These are phyloP conservation scores for Heliconius melpomene DNA, from an alignment of 1,140 invertebrate genomes.

Conservation along the genomic window DNA sequence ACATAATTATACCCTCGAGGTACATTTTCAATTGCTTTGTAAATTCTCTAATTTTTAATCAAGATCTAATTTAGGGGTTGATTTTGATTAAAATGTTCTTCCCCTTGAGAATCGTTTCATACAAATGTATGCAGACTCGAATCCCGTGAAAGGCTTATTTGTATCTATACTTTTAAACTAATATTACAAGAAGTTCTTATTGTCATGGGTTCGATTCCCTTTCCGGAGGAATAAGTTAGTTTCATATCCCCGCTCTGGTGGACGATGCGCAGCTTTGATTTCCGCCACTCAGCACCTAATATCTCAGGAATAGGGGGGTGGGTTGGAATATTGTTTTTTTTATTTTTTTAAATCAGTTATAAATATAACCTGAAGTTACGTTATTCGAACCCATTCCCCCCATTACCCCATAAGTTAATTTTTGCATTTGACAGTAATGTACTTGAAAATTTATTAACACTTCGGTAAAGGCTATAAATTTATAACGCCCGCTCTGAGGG, in stretches of 20 bases:
- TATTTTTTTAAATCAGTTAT: not conserved
- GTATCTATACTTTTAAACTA: too few relatives aligned
- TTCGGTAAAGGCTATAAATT: not conserved
- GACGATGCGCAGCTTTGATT: too few relatives aligned
- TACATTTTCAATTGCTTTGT: constrained; percentile 13
- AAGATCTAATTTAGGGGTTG: constrained; percentile 14
- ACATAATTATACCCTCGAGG: not conserved
- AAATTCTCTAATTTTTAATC: constrained; percentile 21
- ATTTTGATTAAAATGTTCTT: constrained; percentile 1
- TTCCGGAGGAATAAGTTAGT: too few relatives aligned
- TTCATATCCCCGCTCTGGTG: too few relatives aligned
- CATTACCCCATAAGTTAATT: not conserved
- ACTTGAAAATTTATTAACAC: constrained; percentile 4
- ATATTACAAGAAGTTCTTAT: too few relatives aligned
- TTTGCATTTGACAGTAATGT: constrained; percentile 6
- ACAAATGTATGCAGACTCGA: not conserved
- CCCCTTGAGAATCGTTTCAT: not conserved
- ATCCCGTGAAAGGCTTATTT: too few relatives aligned
- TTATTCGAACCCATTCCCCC: not conserved
- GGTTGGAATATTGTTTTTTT: too few relatives aligned
- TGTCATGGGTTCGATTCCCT: too few relatives aligned
- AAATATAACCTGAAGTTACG: not conserved
- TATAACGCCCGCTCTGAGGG: not conserved
- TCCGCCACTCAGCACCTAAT: too few relatives aligned
- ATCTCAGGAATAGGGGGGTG: too few relatives aligned